Evolutionary conservation across 2,797 vertebrate genomes (phyloP).

Genomic region (Hippocampus kuda): DNA sequence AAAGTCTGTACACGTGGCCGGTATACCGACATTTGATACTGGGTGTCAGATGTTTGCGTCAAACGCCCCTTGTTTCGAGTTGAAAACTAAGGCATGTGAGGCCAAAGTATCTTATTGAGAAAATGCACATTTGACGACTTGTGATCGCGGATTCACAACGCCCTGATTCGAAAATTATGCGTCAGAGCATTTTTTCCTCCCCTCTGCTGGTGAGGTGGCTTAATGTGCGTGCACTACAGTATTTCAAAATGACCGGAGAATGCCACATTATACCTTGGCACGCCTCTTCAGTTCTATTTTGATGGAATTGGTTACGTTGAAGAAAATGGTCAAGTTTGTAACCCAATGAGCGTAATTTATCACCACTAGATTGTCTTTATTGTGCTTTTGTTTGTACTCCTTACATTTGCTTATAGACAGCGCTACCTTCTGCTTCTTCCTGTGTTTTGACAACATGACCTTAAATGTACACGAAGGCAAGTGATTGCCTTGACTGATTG

Average conservation of each 20-base stretch:
- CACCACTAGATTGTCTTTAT: not conserved
- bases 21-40: constrained; percentile 19
- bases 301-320: not conserved
- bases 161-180: not conserved
- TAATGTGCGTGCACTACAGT: not conserved
- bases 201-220: not conserved
- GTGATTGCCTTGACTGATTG: not conserved
- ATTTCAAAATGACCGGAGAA: not conserved
- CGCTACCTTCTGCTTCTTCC: too few relatives aligned
- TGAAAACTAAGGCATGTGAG: not conserved
- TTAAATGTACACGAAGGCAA: not conserved
- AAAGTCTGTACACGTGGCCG: constrained; percentile 62
- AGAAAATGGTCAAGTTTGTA: not conserved
- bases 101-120: not conserved
- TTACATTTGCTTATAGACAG: not conserved
- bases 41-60: not conserved
- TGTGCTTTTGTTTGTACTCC: not conserved
- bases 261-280: not conserved
- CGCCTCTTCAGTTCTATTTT: not conserved
- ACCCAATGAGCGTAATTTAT: too few relatives aligned
- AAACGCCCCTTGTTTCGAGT: not conserved
- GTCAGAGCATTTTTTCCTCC: not conserved
- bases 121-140: not conserved
- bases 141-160: not conserved
- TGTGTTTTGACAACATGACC: not conserved